Evolutionary conservation across 2,888 invertebrate species (phyloP), one percentile per base, ranked within the genome.

Genomic region (Cerastis rubricosa): DNA sequence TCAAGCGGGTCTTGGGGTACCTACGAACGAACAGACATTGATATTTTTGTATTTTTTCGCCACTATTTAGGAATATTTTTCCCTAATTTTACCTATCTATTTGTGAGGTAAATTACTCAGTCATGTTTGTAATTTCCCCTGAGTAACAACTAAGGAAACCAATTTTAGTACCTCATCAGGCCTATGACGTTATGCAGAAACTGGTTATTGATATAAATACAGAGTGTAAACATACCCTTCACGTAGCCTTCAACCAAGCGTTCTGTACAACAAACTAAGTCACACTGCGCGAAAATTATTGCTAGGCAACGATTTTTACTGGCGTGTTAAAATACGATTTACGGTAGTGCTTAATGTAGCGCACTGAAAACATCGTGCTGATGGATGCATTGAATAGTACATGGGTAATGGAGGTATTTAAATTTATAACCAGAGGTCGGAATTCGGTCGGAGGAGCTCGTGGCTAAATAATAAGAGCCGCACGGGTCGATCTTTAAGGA

Each of bases 141-240:
- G 76, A 65, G n/a, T 75, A 45, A 61, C 61, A 61, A 75, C 25
- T 45, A 54, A 79, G 71, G 64, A 54, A 29, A 59, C 9, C 59
- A 25, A 59, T 76, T 47, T 47, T 22, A 43, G 17, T 71, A 17
- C 72, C 3, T 47, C 22, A n/a, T 47, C 43, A 49, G 25, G 29
- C 40, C 12, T 54, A 49, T 57, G 70, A 71, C 12, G 71, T 29
- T 45, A n/a, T 35, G 22, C 35, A 59, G 9, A n/a, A 35, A 43
- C 12, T 49, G 43, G 8, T n/a, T 64, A 43, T 43, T n/a, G 64
- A 43, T 64, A 54, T 7, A n/a, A 54, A 54, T 11, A 64, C 12
- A n/a, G n/a, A 1, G 29, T 29, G 14, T 57, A 57, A 57, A 25
- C 17, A 8, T 1, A 8, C 29, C 4, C 12, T 19, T 29, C 8